These are phyloP conservation scores for Catotricha subobsoleta DNA, from an alignment of 2,888 invertebrate genomes.

Conservation along the genomic window DNA sequence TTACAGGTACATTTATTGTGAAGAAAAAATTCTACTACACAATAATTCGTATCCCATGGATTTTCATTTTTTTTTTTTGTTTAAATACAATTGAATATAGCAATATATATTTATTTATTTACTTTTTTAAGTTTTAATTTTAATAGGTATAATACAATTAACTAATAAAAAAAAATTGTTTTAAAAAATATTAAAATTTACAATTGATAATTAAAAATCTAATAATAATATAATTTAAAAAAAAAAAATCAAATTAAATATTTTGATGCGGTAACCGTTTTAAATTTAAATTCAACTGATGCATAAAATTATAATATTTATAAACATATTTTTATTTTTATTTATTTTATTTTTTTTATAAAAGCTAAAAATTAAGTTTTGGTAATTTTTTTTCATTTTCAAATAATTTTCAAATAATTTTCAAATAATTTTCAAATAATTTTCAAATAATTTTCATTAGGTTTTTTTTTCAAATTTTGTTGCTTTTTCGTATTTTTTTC, in stretches of 20 bases:
- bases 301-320: no score
- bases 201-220: no score
- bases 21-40: conserved; percentile 1
- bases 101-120: neutral
- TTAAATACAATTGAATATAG: neutral
- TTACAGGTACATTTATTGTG: conserved; percentile 6
- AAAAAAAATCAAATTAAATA: no score
- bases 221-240: no score
- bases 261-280: neutral
- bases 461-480: neutral
- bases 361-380: no score
- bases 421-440: neutral
- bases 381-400: neutral
- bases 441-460: neutral
- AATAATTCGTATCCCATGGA: no score
- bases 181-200: neutral
- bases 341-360: no score
- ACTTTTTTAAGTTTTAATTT: neutral
- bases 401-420: neutral
- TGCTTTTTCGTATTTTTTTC: neutral
- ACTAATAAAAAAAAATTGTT: neutral
- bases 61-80: no score
- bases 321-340: no score
- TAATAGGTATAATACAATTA: neutral
- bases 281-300: no score